Base-by-base conservation (phyloP, 2,797 vertebrate genomes). In the Leucoraja ocellata region DNA sequence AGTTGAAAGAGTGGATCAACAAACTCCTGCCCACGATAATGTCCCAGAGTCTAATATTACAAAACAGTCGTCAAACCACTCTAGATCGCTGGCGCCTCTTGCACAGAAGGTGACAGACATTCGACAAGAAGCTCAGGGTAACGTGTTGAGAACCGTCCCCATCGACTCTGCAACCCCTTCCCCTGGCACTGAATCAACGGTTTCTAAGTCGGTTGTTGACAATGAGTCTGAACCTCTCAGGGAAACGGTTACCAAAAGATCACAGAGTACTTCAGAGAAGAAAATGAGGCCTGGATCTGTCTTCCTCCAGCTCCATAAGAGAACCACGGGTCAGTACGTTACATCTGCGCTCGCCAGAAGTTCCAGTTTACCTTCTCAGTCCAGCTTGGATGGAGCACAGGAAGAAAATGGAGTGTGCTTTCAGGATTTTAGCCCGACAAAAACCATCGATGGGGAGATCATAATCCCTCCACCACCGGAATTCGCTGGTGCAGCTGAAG, bases 271-370 rank as follows among this genome's bases (percentile, higher is more conserved):
- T 93, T 97, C 98, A 88, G 97, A 97, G 95, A 97, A 97, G 93
- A 97, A 98, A 95, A 95, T 95, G 10, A 99, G 99, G 94, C 98
- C 99, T 93, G 98, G 96, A 93, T 98, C 98, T 94, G 98, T 99
- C 96, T 98, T 97, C 96, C 95, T 99, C 94, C 96, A 98, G 91
- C 98, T 98, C 97, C 98, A 98, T 93, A 97, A 98, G 96, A 97
- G 97, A 95, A 96, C 94, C 94, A 96, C 97, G 68, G 97, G 98
- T 94, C 97, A 98, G 94, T 98, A 99, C 93, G 98, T 99, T 93
- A 97, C 97, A 54, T 99, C 98, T 11, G 98, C 98, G n/a, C 96
- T 96, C 58, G 97, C 98, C 94, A 98, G 97, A 95, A 96, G 93
- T 94, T 93, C 95, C 0, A 91, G 93, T 93, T 93, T 94, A 93